Evolutionary conservation across 2,888 invertebrate genomes (phyloP), one percentile per base, ranked within the genome.

Genomic region (Torymus aiolomorphi): DNA sequence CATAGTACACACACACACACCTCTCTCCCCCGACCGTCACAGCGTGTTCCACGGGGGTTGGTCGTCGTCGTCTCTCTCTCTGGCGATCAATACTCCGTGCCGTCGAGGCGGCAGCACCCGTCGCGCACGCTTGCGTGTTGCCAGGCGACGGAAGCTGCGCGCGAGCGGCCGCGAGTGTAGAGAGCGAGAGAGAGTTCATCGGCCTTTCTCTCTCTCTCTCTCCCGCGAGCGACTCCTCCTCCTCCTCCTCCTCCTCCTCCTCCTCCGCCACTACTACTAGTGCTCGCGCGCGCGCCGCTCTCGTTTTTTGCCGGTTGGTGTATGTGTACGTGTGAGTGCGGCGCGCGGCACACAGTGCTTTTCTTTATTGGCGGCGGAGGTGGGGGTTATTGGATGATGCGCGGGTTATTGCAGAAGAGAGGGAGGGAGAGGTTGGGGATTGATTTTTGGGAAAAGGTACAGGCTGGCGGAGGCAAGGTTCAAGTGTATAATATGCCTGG

Each of bases 131-230:
- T 65, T 51, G 78, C 56, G 67, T 70, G 90, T 91, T 91, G 91
- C 91, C 90, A 89, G 84, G 89, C 91, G 89, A 90, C 91, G 91
- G 89, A 90, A 89, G 89, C 89, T 89, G 88, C 89, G 59, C 54
- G 62, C 92, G 92, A 92, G 87, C 71, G n/a, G n/a, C 12, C 8
- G 18, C 87, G 88, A 86, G 24, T 24, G 3, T 24, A 24, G n/a
- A n/a, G n/a, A n/a, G n/a, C n/a, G 31, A 31, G 31, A 31, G 31
- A 31, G 31, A 31, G 89, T 89, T 89, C 90, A 88, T 91, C 91
- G 91, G 88, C 91, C 83, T 80, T 84, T 83, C 84, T 88, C 87
- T 69, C 77, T 56, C 31, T 59, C 56, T 62, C n/a, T 61, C 91
- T 88, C 87, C 51, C 31, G 57, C 13, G 63, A 66, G 70, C 63